Base-by-base conservation (phyloP, 2,888 invertebrate genomes). In the Venustoraphidia nigricollis region DNA sequence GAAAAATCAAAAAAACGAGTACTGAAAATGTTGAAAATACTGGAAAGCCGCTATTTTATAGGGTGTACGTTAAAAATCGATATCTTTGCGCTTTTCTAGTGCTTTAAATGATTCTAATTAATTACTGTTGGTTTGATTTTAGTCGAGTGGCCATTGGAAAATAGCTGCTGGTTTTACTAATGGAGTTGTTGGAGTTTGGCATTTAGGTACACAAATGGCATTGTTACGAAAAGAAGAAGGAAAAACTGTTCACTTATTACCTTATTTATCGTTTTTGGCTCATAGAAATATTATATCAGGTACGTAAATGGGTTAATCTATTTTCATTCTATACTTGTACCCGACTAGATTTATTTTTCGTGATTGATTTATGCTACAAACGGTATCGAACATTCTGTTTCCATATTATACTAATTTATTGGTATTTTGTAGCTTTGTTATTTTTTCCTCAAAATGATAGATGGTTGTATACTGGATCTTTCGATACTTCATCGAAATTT, bases 151-250 rank as follows among this genome's bases (percentile, higher is more conserved):
- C 1, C 76, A 77, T 56, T 64, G 65, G 9, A 64, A 68, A 36
- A 63, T 84, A 42, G 71, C 74, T n/a, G 82, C 78, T 2, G 83
- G 83, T 2, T 83, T 80, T 58, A 69, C 77, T 0, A 77, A 80
- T 59, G 85, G 85, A 1, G 68, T 76, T 35, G 71, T 77, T 2
- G 81, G 76, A 4, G 60, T 77, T n/a, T 85, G 75, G 68, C 71
- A 83, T 60, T 56, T 84, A 13, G 62, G 59, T 1, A 66, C 65
- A 2, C 63, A 68, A 11, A 77, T 79, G 0, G 68, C 72, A 1
- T 56, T 80, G 9, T 58, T 81, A 41, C 64, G 58, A 43, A 62
- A 57, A 5, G 61, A 60, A 42, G 62, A 67, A 50, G 61, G 66
- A 35, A 68, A 64, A 4, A 60, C 71, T 2, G 62, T 63, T 1